Percentiles rank a stretch among this genome's conserved stretches.
Evolutionary conservation across 2,113 vertebrate genomes (phyloP).

Genomic region (Ginglymostoma cirratum): DNA sequence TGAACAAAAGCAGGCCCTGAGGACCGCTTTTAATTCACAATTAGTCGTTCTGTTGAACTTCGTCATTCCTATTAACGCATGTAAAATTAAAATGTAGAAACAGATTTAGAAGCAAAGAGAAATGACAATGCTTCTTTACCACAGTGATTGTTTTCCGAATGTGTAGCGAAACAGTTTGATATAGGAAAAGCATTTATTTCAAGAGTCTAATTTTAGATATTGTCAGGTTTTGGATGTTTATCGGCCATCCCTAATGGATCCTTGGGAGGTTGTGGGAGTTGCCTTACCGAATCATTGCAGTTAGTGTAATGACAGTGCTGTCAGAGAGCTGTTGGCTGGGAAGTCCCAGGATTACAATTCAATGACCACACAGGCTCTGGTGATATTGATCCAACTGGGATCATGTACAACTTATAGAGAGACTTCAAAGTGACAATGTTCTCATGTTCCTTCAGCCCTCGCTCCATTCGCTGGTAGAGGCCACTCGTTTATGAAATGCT

Average conservation of each 20-base stretch:
- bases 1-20: not conserved
- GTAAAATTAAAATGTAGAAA: not conserved
- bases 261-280: not conserved
- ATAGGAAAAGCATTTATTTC: not conserved
- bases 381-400: not conserved
- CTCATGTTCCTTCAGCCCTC: too few species aligned
- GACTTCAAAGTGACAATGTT: too few species aligned
- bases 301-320: not conserved
- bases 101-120: not conserved
- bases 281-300: not conserved
- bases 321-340: not conserved
- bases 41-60: conserved; percentile 8
- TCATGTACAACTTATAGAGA: not conserved
- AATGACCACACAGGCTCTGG: not conserved
- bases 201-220: not conserved
- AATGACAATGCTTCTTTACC: not conserved
- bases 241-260: not conserved
- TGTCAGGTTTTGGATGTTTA: not conserved
- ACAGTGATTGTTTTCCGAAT: not conserved
- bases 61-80: not conserved
- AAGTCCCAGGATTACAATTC: not conserved
- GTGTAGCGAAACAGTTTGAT: not conserved
- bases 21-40: not conserved
- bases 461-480: too few species aligned
- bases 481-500: too few species aligned